Conservation (phyloP, 2,113 vertebrate genomes). For the Notothenia rossii region DNA sequence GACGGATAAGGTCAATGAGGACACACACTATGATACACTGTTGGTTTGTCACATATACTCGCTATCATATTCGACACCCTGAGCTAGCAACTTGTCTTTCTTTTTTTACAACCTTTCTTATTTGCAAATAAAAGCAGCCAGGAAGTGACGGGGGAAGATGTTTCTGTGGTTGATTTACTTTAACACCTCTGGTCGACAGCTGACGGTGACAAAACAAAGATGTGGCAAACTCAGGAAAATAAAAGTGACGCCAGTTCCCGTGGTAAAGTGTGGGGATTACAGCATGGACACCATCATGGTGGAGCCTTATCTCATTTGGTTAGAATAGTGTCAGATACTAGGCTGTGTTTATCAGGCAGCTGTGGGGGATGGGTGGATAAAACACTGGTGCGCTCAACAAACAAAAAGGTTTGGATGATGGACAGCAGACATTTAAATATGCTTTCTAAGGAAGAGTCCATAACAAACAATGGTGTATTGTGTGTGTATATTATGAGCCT, state of each 20-base stretch:
- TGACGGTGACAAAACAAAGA: constrained; percentile 55
- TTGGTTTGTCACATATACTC: not conserved
- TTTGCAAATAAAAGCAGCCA: not conserved
- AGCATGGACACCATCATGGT: not conserved
- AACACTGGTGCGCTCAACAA: not conserved
- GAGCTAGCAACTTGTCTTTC: not conserved
- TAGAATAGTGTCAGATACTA: constrained; percentile 29
- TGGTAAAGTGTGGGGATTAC: constrained; percentile 20
- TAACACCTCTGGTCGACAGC: constrained; percentile 38
- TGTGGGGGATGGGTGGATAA: not conserved
- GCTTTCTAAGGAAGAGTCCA: not conserved
- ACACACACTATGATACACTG: too few species aligned
- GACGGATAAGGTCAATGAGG: not conserved
- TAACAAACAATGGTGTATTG: not conserved
- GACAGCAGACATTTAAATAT: not conserved
- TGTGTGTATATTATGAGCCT: not conserved
- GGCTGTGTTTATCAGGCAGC: constrained; percentile 1
- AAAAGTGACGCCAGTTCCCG: too few species aligned
- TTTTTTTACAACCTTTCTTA: not conserved
- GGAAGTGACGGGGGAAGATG: not conserved
- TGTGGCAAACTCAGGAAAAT: not conserved
- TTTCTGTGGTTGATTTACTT: not conserved
- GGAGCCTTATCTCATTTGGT: constrained; percentile 35
- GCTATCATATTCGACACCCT: not conserved
- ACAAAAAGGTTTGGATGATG: not conserved